A percentile compares a stretch with the other conserved stretches of the same genome.
phyloP scores from a whole-genome alignment of 2,797 vertebrate species.

The Peromyscus nudipes region DNA sequence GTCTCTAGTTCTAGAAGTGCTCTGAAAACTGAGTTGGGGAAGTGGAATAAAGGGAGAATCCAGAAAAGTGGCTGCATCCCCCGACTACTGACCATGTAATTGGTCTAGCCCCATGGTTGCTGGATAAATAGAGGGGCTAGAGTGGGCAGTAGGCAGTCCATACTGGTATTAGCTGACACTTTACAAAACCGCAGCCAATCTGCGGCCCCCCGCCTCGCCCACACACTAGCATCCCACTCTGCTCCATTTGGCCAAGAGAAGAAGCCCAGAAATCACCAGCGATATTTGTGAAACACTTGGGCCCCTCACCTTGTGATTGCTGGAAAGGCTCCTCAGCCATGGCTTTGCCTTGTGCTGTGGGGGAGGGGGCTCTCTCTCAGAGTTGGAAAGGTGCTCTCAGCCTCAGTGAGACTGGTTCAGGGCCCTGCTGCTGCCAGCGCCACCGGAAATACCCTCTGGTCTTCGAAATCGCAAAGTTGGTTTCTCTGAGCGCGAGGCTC shows the following conservation, averaged over 20 bases:
- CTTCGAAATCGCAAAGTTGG: background rate
- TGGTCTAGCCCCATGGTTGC: background rate
- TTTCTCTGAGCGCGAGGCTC: background rate
- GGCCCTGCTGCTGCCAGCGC: background rate
- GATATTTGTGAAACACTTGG: background rate
- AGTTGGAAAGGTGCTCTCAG: background rate
- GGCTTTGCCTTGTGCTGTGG: background rate
- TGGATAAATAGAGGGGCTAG: too few relatives aligned
- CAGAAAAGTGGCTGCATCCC: background rate
- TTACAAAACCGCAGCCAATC: too few relatives aligned
- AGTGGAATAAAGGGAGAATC: background rate
- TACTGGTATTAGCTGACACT: background rate
- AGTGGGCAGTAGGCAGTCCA: background rate
- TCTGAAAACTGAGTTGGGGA: background rate
- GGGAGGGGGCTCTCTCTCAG: background rate
- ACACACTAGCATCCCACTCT: background rate
- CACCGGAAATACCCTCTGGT: background rate
- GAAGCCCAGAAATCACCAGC: background rate
- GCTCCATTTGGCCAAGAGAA: background rate
- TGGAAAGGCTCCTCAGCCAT: background rate
- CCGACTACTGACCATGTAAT: background rate
- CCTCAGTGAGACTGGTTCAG: background rate
- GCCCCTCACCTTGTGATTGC: background rate
- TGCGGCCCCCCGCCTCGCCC: background rate
- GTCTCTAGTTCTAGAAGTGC: background rate